A percentile compares a stretch with the other conserved stretches of the same genome.
phyloP scores from a whole-genome alignment of 1,140 invertebrate genomes.

The Manduca sexta region DNA sequence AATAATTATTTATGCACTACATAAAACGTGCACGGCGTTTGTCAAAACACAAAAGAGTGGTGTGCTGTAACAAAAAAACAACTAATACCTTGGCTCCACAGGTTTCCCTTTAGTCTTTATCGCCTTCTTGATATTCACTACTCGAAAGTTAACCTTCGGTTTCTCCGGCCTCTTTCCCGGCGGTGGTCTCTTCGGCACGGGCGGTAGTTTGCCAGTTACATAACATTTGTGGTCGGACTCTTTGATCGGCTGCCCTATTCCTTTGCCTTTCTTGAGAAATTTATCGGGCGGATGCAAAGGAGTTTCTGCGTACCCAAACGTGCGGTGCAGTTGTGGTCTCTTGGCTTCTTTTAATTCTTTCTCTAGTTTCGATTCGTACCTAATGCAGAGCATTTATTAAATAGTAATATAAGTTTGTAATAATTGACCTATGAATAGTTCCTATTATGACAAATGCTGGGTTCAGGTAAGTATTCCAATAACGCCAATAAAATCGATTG shows the following conservation, averaged over 20 bases:
- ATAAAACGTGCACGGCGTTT: no score
- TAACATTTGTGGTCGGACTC: constrained; percentile 67
- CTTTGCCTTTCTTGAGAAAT: constrained; percentile 75
- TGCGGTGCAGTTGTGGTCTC: constrained; percentile 61
- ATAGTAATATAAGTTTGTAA: no score
- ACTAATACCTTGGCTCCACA: constrained; percentile 53
- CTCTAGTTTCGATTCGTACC: constrained; percentile 59
- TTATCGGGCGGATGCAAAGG: constrained; percentile 71
- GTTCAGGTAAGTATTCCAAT: no score
- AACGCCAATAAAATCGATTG: no score
- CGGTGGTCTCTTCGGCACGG: constrained; percentile 57
- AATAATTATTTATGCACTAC: constrained; percentile 3
- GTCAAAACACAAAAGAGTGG: no score
- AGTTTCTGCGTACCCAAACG: constrained; percentile 76
- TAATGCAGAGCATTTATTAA: constrained; percentile 11
- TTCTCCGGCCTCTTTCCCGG: constrained; percentile 36
- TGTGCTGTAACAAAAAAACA: not conserved
- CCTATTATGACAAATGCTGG: no score
- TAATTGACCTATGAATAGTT: no score
- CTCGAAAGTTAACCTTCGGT: constrained; percentile 68
- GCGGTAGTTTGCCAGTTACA: constrained; percentile 49
- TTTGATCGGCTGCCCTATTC: constrained; percentile 64
- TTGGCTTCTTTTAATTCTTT: constrained; percentile 51
- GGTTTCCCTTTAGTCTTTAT: constrained; percentile 70
- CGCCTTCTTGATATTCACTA: constrained; percentile 73